Base-by-base conservation (phyloP, 2,797 vertebrate genomes). In the Paramormyrops hopkinsi region DNA sequence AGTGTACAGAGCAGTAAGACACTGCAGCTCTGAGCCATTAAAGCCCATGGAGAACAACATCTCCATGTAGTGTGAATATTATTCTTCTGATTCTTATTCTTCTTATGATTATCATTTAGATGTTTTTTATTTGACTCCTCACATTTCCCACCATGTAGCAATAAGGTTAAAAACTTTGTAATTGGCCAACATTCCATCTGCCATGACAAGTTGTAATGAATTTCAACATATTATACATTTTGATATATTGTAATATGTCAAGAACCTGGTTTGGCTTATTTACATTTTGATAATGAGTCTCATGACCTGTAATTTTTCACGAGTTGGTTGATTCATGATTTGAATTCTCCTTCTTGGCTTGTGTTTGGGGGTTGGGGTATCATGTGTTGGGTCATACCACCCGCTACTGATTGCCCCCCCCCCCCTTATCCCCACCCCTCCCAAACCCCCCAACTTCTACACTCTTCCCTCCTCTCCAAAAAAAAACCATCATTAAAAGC, bases 171-270 rank as follows among this genome's bases (percentile, higher is more conserved):
- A 3, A 54, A 12, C 29, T 86, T 56, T 56, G 4, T 19, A 56
- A 41, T 51, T 48, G 50, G 46, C 82, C 48, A 29, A 9, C n/a
- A 12, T 29, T 50, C 17, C n/a, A 48, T 25, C n/a, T 1, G n/a
- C 48, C n/a, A 25, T 6, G n/a, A 84, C 41, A 84, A 84, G 44
- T 46, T 84, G 82, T 50, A 12, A 17, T 41, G 56, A 19, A 37
- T 84, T 6, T 22, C 37, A 37, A 41, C 37, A 76, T 2, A 2
- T 17, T 89, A 25, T 84, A 2, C 90, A 73, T 89, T 91, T 73
- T 86, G 51, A 87, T 84, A 89, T 73, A 82, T 87, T 90, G 48
- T 88, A 91, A 90, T 41, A 14, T 86, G 79, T 62, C n/a, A n/a
- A 2, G 56, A 22, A 59, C 56, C 56, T 3, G 33, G 1, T n/a